Conservation (phyloP, 2,797 vertebrate genomes). For the Cephalopachus bancanus region DNA sequence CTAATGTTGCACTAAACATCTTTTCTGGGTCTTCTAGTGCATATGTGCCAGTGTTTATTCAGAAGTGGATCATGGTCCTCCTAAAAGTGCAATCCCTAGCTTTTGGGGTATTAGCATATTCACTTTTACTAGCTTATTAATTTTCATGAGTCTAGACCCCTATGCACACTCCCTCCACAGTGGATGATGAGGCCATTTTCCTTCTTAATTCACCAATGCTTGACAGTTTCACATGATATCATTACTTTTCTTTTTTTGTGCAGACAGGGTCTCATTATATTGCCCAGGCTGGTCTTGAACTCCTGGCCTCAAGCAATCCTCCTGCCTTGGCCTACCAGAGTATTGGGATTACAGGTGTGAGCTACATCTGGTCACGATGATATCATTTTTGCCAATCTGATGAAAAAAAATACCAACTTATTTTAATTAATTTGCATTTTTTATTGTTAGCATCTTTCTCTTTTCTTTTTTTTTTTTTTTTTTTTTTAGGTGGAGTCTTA, state of each 20-base stretch:
- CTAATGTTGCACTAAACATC: background rate
- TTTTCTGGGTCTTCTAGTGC: too few species aligned
- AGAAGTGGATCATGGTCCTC: too few species aligned
- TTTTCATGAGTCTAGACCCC: background rate
- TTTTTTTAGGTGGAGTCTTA: too few species aligned
- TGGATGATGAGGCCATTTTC: fast-evolving
- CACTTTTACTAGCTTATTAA: fast-evolving
- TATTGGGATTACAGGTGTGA: too few species aligned
- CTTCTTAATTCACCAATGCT: background rate
- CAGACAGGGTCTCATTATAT: too few species aligned
- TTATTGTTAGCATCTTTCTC: too few species aligned
- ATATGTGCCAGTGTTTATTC: background rate
- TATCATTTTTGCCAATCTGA: background rate
- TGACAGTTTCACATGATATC: background rate
- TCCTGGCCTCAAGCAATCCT: too few species aligned
- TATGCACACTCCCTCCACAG: background rate
- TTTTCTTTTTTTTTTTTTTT: too few species aligned
- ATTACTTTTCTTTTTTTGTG: background rate
- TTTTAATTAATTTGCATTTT: background rate
- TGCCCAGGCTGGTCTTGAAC: too few species aligned
- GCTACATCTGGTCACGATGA: too few species aligned
- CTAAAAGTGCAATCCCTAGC: background rate
- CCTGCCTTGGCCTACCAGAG: too few species aligned
- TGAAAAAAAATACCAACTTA: background rate
- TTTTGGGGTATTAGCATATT: fast-evolving